These are phyloP conservation scores for Scolopax rusticola DNA, from an alignment of 2,797 vertebrate species.

Conservation along the genomic window DNA sequence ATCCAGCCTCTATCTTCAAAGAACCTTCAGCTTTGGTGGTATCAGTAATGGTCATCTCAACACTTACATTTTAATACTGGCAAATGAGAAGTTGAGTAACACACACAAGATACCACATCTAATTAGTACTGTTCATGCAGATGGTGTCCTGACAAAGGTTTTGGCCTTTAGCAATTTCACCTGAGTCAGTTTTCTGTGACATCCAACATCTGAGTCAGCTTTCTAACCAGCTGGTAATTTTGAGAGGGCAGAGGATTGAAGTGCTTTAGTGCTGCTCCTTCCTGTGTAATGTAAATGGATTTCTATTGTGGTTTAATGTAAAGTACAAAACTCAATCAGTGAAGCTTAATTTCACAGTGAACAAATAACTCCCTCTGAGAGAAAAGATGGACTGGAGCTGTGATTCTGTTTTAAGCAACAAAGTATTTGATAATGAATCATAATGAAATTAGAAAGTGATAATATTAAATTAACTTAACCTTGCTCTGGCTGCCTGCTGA, in stretches of 20 bases:
- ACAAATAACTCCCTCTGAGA: background rate
- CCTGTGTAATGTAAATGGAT: background rate
- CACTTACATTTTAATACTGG: background rate
- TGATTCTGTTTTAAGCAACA: background rate
- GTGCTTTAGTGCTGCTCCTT: background rate
- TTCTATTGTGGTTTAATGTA: background rate
- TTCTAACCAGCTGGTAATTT: background rate
- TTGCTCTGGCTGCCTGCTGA: background rate
- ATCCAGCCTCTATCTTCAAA: background rate
- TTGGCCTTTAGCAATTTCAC: background rate
- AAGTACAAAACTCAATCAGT: background rate
- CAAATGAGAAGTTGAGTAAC: background rate
- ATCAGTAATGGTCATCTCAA: background rate
- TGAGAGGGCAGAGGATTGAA: background rate
- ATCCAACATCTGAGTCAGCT: background rate
- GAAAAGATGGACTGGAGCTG: background rate
- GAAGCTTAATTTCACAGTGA: background rate
- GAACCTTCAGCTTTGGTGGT: background rate
- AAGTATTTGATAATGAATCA: background rate
- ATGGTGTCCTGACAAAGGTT: slow-evolving; percentile 8
- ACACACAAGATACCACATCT: background rate
- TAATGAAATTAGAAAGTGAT: background rate
- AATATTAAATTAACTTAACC: background rate
- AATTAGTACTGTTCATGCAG: background rate
- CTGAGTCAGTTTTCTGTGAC: background rate